Evolutionary conservation across 2,797 vertebrate genomes (phyloP), one percentile per base, ranked within the genome.

Genomic region (Dendrocincla fuliginosa): DNA sequence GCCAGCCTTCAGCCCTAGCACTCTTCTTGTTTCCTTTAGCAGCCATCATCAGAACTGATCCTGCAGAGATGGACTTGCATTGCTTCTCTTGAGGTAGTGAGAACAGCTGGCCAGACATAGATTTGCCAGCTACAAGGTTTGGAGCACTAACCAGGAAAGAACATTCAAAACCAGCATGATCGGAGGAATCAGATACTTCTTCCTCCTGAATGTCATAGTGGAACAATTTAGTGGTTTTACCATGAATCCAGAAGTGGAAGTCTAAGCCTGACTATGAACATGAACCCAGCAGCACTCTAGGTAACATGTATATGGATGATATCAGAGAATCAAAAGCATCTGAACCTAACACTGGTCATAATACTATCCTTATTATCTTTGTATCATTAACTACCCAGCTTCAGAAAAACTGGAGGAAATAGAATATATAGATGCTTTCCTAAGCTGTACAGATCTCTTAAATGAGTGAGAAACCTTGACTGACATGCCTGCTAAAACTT

Each of bases 31-130:
- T 64, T 33, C 7, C 20, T 85, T 4, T 33, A 79, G n/a, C 25
- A 87, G 42, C 15, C 41, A 50, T 19, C 9, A 50, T 2, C 59
- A 61, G 37, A 59, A 27, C 46, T 46, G 41, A n/a, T 9, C 7
- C 59, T 79, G 30, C 9, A 3, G 7, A 17, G 24, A 57, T 0
- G 5, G 16, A 57, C 30, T 39, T 73, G 8, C 7, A 35, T 19
- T 2, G 0, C 7, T 44, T 59, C 42, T 33, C 25, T 65, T 13
- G 52, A 49, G 28, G 16, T 2, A 47, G 24, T 0, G 8, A 55
- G 47, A 55, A 23, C 2, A 56, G 19, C 28, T 64, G 35, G 2
- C 10, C 67, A 22, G 28, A 56, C 14, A 52, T 20, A 19, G 30
- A 16, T 50, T n/a, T 77, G 37, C 10, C 11, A 41, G 11, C 35